phyloP scores from a whole-genome alignment of 2,797 vertebrate genomes.

The Sebastiscus tertius region DNA sequence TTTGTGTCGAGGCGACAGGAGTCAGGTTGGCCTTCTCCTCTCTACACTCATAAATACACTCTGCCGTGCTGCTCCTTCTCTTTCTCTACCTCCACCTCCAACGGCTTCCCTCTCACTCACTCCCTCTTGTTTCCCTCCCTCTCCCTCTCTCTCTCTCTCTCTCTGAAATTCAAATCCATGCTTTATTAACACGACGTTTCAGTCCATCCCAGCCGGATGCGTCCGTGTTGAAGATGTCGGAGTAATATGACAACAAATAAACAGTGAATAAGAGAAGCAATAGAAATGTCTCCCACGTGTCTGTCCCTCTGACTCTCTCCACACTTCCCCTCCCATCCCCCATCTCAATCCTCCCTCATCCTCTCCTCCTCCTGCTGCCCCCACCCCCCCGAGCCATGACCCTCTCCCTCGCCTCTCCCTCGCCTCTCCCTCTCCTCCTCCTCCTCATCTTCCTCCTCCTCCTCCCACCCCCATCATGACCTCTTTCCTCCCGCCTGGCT shows the following conservation, averaged over 20 bases:
- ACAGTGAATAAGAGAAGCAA: neutral
- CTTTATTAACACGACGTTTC: neutral
- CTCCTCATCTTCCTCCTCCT: slow-evolving; percentile 16
- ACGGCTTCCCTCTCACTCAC: neutral
- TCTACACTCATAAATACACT: slow-evolving; percentile 70
- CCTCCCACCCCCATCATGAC: slow-evolving; percentile 46
- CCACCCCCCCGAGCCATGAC: slow-evolving; percentile 49
- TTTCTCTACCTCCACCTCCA: slow-evolving; percentile 11
- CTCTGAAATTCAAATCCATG: neutral
- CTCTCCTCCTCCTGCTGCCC: slow-evolving; percentile 24
- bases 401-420: slow-evolving; percentile 25
- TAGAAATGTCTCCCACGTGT: slow-evolving; percentile 9
- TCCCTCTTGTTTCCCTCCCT: no score
- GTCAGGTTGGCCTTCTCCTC: slow-evolving; percentile 68
- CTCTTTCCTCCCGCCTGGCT: slow-evolving; percentile 58
- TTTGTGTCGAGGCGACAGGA: slow-evolving; percentile 67
- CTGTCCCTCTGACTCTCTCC: slow-evolving; percentile 39
- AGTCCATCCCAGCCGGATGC: neutral
- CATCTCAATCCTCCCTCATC: slow-evolving; percentile 49
- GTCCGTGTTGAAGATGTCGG: neutral
- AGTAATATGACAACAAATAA: neutral
- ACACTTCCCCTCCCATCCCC: slow-evolving; percentile 40
- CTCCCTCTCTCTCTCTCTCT: no score
- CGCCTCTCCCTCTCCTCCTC: slow-evolving; percentile 15
- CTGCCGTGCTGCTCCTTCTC: neutral